Evolutionary conservation across 2,113 vertebrate genomes (phyloP), one percentile per base, ranked within the genome.

Genomic region (Prinia subflava): DNA sequence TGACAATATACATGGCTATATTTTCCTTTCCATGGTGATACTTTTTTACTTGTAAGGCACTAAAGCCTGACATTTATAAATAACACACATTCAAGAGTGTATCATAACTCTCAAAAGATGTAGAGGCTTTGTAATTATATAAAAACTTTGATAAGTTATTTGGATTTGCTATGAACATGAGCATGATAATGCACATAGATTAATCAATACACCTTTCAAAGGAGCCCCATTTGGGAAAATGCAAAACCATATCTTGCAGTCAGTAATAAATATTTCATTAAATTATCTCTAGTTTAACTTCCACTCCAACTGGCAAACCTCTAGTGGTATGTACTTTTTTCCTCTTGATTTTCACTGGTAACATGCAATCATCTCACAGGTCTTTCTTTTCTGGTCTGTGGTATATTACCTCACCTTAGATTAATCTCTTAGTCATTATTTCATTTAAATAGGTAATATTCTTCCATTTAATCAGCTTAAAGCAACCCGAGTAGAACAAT

Each of bases 211-310:
- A 75, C 27, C 68, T 91, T 90, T 75, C 70, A 79, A 84, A 89
- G 18, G 30, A 90, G 3, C 42, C 12, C 64, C 71, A 59, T 96
- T 74, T 94, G 83, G 80, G 42, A 94, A 96, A 95, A 92, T 82
- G 67, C 52, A 94, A 90, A 89, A 93, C 23, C 23, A 2, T 68
- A 78, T 93, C 84, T 92, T 91, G n/a, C 57, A 80, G 39, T 75
- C 56, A 69, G n/a, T 79, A 94, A 94, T 96, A 96, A 93, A 94
- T 96, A 91, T 89, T 83, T 91, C 53, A 95, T 93, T 96, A 95
- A 96, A 93, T 92, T 86, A 86, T 90, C 65, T 97, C 57, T 80
- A 74, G 55, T 95, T 97, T 60, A 93, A 47, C 80, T 91, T 95
- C 68, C 62, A 22, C 23, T 95, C 59, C 59, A 44, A 31, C 11